Evolutionary conservation across 2,113 vertebrate genomes (phyloP), one percentile per base, ranked within the genome.

Genomic region (Toxostoma redivivum): DNA sequence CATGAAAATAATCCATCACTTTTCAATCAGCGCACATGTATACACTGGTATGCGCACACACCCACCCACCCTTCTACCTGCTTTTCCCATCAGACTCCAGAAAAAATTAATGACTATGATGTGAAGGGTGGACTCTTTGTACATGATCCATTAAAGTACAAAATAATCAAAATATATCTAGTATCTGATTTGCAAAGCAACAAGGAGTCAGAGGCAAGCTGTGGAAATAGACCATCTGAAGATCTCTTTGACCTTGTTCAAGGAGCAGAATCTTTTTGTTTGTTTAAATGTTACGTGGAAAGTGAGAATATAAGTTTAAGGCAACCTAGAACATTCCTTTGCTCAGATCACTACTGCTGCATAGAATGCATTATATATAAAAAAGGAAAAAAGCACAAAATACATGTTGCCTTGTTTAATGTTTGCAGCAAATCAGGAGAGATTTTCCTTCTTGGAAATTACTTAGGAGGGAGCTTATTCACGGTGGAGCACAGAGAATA

Each of bases 1-100:
- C 98, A 98, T 99, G 99, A 99, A 99, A 98, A 98, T 98, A 98
- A 99, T 99, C 99, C 98, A 99, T 99, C 99, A 99, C 98, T 97
- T 98, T 98, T 98, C 98, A 98, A 98, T 98, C 98, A 98, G 98
- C 97, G 91, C 96, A 96, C 97, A 96, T 40, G 71, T 82, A 84
- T n/a, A 81, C 2, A 1, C 86, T 71, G 69, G 50, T 30, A 22
- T 2, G 11, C 79, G 54, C 88, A 92, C 47, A 67, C 69, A 65
- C 81, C 96, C 47, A 15, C 47, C 4, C 24, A 15, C 45, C 86
- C 88, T 97, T 97, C 95, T 99, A 99, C 98, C 99, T 99, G 99
- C 97, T 99, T 99, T 99, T 99, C 98, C 98, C 98, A 99, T 99
- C 98, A 99, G 97, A 97, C 97, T 95, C 90, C 97, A 97, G 93